Base-by-base conservation (phyloP, 2,888 invertebrate species). In the Cantharis nigra region DNA sequence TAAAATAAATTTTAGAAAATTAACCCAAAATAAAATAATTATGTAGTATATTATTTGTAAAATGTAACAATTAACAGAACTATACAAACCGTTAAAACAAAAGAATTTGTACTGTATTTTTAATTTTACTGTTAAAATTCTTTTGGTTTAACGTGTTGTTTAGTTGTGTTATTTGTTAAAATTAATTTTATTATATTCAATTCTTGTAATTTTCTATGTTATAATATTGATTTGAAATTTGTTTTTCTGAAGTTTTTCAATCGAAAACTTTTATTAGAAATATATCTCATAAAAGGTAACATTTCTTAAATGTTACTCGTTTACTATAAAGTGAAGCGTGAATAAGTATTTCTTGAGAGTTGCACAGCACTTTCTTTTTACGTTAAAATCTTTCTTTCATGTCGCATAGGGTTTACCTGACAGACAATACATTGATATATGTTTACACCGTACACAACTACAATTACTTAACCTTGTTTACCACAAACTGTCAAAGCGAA, bases 401-500 rank as follows among this genome's bases (percentile, higher is more conserved):
- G 65, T 67, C 26, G 13, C 20, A 67, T 67, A 23, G 23, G 63
- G 64, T 71, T 77, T 78, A 79, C 81, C 81, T 80, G 80, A 28
- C 75, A 65, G 70, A 82, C 81, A 83, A 83, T 81, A 72, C 75
- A 77, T 78, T 82, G 82, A 82, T 83, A 80, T 82, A 83, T 82
- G 82, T 82, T 83, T 81, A 82, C 82, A 82, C 79, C 75, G 78
- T 73, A 76, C 79, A 71, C 80, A 79, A 49, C 80, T 80, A 83
- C 84, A 87, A 87, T 87, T 86, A 87, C 85, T 86, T 87, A 87
- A 85, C 87, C 87, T 87, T 88, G 87, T 87, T 88, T 87, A 87
- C 88, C 88, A 83, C 87, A 88, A 87, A 84, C 86, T 88, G 88
- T 87, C 87, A 88, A 87, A 88, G 87, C 87, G 84, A 83, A 86